Evolutionary conservation across 2,888 invertebrate genomes (phyloP), one percentile per base, ranked within the genome.

Genomic region (Drosophila pseudotalamancana): DNA sequence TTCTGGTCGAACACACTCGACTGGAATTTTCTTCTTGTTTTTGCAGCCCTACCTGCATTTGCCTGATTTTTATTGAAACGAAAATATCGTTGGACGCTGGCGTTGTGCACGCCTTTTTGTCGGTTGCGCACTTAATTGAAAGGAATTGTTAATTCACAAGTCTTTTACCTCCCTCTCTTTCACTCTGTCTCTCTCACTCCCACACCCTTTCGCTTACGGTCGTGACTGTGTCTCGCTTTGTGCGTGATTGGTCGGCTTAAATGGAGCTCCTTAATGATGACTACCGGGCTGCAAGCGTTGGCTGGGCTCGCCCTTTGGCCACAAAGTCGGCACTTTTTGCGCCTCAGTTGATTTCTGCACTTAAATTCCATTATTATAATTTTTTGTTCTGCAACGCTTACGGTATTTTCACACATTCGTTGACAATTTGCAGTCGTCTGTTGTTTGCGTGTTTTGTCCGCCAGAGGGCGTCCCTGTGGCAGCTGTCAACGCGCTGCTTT

Each of bases 81-180:
- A 83, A 85, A 81, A 79, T 86, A 81, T 77, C 74, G 86, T 54
- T 69, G 75, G 60, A 56, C 57, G 64, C 43, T 37, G 53, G 23
- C 31, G 48, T 51, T 64, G 45, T 69, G 65, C 53, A 34, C 57
- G 63, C 61, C 61, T 75, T 73, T 83, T 82, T 86, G 77, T 80
- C 59, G 81, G 75, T 80, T 77, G 72, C 63, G 60, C 66, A 82
- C 77, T 86, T 82, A 82, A 82, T 82, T 82, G 81, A 82, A 82
- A 82, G 84, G 81, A 83, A 82, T 80, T 77, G 81, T 82, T 82
- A 82, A 82, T 86, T 82, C 77, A 57, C 65, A 72, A 70, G 66
- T 55, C 53, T 37, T 35, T 18, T 34, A 57, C 11, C 34, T 19
- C 21, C 4, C 32, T 32, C 40, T 37, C 8, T 39, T 29, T 16